These are phyloP conservation scores for Whitmania pigra DNA, from an alignment of 1,140 invertebrate species.

Conservation along the genomic window DNA sequence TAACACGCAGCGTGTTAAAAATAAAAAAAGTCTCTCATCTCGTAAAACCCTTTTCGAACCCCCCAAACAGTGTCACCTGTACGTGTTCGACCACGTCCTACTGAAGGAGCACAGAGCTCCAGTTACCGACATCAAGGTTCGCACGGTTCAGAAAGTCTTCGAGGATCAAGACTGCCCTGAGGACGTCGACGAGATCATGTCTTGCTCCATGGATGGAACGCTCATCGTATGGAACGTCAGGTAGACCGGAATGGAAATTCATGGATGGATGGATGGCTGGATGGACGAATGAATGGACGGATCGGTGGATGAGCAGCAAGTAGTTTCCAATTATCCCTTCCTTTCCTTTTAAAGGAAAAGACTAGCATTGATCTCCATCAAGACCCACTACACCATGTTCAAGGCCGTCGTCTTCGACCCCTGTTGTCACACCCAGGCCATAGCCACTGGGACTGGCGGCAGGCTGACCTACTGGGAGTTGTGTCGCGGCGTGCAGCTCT, in stretches of 20 bases:
- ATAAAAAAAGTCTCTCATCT: background rate
- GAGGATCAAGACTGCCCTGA: slow-evolving; percentile 29
- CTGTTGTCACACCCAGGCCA: slow-evolving; percentile 62
- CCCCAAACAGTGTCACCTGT: background rate
- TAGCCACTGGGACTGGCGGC: slow-evolving; percentile 73
- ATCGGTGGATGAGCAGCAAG: background rate
- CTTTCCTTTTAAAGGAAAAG: background rate
- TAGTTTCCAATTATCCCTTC: background rate
- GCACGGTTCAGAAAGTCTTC: slow-evolving; percentile 28
- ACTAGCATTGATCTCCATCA: background rate
- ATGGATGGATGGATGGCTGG: background rate
- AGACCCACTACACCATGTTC: background rate
- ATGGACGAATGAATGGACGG: background rate
- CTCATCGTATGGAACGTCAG: slow-evolving; percentile 77
- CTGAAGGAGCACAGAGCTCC: slow-evolving; percentile 78
- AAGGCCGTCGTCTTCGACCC: slow-evolving; percentile 54
- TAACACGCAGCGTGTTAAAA: background rate
- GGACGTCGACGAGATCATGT: slow-evolving; percentile 64
- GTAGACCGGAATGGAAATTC: slow-evolving; percentile 31
- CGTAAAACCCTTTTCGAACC: background rate
- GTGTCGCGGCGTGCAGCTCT: slow-evolving; percentile 58
- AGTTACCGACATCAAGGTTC: slow-evolving; percentile 66
- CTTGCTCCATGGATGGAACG: slow-evolving; percentile 72
- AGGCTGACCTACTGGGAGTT: slow-evolving; percentile 79
- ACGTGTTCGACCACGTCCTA: slow-evolving; percentile 36